These are phyloP conservation scores for Cryptocephalus moraei DNA, from an alignment of 2,888 invertebrate genomes.

Conservation along the genomic window DNA sequence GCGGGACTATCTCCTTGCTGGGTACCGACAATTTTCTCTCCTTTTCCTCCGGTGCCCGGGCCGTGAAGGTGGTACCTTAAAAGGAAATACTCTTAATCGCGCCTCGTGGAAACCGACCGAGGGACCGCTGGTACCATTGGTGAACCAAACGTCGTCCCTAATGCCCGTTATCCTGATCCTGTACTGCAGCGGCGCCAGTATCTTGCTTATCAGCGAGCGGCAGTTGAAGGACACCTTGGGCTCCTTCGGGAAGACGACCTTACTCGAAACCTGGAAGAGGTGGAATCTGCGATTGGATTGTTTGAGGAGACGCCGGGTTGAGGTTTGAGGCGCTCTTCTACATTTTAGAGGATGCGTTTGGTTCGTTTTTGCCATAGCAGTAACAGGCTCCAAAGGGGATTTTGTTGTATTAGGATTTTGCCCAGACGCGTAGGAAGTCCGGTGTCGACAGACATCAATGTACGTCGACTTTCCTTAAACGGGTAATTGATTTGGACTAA, in stretches of 20 bases:
- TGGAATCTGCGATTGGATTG: too few species aligned
- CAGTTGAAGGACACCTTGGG: constrained; percentile 56
- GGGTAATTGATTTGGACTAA: too few species aligned
- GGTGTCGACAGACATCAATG: too few species aligned
- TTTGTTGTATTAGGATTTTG: too few species aligned
- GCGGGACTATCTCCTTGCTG: constrained; percentile 10
- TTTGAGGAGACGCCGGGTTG: too few species aligned
- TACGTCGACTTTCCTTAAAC: too few species aligned
- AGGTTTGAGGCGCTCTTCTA: too few species aligned
- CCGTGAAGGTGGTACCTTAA: constrained; percentile 5
- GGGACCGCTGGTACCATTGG: constrained; percentile 10
- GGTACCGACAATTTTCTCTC: constrained; percentile 9
- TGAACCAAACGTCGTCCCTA: constrained; percentile 57
- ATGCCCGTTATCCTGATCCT: constrained; percentile 57
- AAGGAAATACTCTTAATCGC: constrained; percentile 6
- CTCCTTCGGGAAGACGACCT: constrained; percentile 55
- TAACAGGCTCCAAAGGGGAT: too few species aligned
- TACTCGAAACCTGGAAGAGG: constrained; percentile 54
- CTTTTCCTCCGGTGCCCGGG: not conserved
- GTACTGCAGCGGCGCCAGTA: constrained; percentile 57
- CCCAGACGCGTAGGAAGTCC: too few species aligned
- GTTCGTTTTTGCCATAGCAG: too few species aligned
- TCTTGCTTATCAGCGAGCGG: constrained; percentile 57
- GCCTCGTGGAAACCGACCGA: too few species aligned
- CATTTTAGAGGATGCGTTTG: too few species aligned